phyloP scores from a whole-genome alignment of 2,888 invertebrate species.

The Rhimphoctona megacephalus region DNA sequence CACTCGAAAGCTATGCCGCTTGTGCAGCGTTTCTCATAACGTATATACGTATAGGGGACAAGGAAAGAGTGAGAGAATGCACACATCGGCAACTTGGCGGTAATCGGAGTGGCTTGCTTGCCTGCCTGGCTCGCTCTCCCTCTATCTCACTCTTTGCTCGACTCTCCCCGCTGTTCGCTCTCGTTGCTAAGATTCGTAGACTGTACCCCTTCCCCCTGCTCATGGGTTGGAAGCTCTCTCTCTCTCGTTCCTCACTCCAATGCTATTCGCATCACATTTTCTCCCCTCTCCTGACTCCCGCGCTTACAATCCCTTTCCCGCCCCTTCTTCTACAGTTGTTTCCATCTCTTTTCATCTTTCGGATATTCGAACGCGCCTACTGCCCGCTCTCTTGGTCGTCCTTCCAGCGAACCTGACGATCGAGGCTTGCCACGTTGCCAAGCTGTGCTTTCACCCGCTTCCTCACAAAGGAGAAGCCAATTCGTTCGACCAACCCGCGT shows the following conservation, averaged over 20 bases:
- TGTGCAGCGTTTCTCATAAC: slow-evolving; percentile 9
- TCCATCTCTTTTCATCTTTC: slow-evolving; percentile 44
- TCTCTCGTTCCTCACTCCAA: slow-evolving; percentile 65
- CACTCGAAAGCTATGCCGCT: slow-evolving; percentile 5
- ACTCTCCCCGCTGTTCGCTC: slow-evolving; percentile 66
- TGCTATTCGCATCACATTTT: slow-evolving; percentile 69
- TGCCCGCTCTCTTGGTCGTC: slow-evolving; percentile 71
- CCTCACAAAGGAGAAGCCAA: slow-evolving; percentile 84
- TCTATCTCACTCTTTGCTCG: slow-evolving; percentile 59
- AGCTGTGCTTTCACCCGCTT: slow-evolving; percentile 81
- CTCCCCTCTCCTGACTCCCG: slow-evolving; percentile 38
- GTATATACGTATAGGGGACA: slow-evolving; percentile 17
- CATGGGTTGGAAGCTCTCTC: slow-evolving; percentile 32
- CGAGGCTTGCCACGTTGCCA: slow-evolving; percentile 83
- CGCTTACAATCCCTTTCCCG: not conserved
- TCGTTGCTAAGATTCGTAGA: slow-evolving; percentile 66
- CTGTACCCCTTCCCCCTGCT: slow-evolving; percentile 35
- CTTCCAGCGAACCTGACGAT: slow-evolving; percentile 78
- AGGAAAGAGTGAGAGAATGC: slow-evolving; percentile 44
- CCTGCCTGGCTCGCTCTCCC: slow-evolving; percentile 39
- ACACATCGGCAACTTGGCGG: slow-evolving; percentile 58
- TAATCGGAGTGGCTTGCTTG: slow-evolving; percentile 59
- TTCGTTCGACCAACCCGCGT: slow-evolving; percentile 78
- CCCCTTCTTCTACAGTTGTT: not conserved
- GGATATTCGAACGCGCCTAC: slow-evolving; percentile 59